Evolutionary conservation across 1,140 invertebrate genomes (phyloP).

Genomic region (Lordiphosa stackelbergi): DNA sequence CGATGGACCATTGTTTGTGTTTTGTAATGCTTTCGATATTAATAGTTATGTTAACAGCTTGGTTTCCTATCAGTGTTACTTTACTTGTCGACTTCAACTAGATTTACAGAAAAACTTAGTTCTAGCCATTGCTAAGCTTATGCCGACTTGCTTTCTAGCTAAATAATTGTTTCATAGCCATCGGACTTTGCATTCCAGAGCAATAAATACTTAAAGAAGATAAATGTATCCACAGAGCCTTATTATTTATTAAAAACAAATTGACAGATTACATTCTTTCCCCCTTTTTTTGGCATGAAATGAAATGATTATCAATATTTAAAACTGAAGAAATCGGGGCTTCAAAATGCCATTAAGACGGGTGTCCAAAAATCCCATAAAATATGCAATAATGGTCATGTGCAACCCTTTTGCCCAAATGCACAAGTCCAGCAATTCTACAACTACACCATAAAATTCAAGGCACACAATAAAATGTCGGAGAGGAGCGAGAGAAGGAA

Average conservation of each 20-base stretch:
- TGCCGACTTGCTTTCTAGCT: too few species aligned
- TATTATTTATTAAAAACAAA: slow-evolving; percentile 52
- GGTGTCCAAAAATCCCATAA: slow-evolving; percentile 51
- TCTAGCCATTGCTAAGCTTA: too few species aligned
- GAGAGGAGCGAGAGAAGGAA: slow-evolving; percentile 1
- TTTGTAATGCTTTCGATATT: too few species aligned
- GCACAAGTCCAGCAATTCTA: slow-evolving; percentile 25
- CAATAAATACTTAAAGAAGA: slow-evolving; percentile 50
- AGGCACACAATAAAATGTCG: slow-evolving; percentile 48
- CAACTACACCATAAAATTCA: slow-evolving; percentile 49
- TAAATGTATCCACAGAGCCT: slow-evolving; percentile 28
- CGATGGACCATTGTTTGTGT: too few species aligned
- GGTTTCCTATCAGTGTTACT: too few species aligned
- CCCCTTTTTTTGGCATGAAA: slow-evolving; percentile 15
- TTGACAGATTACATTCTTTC: slow-evolving; percentile 33
- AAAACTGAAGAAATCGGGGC: slow-evolving; percentile 15
- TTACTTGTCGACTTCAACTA: too few species aligned
- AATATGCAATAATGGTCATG: slow-evolving; percentile 57
- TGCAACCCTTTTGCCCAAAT: slow-evolving; percentile 17
- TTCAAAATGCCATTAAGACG: slow-evolving; percentile 44
- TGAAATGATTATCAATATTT: slow-evolving; percentile 38
- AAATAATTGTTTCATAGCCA: slow-evolving; percentile 60
- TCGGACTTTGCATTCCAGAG: slow-evolving; percentile 51
- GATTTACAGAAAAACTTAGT: too few species aligned
- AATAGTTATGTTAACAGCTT: too few species aligned